Evolutionary conservation across 2,797 vertebrate species (phyloP).

Genomic region (Typhlichthys eigenmanni): DNA sequence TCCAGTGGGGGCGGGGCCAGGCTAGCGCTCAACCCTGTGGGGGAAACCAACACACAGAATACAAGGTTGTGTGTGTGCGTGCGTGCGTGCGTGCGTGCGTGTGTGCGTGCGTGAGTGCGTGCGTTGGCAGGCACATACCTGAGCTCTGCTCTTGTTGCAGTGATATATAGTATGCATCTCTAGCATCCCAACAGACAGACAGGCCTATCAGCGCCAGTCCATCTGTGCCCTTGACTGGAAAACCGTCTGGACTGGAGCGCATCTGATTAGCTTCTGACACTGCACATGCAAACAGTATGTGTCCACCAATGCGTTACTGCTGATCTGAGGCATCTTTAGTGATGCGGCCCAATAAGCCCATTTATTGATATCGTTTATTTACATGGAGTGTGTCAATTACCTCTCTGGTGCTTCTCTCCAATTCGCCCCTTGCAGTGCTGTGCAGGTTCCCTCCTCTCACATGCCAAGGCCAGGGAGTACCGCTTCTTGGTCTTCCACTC

Average conservation of each 20-base stretch:
- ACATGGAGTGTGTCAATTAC: conserved; percentile 66
- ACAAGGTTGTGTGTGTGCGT: background rate
- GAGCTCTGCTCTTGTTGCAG: conserved; percentile 83
- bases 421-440: conserved; percentile 71
- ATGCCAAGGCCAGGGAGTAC: conserved; percentile 88
- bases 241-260: conserved; percentile 71
- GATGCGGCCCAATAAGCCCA: background rate
- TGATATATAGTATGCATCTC: conserved; percentile 93
- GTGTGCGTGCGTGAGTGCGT: background rate
- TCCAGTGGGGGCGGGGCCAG: conserved; percentile 91
- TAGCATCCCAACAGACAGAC: conserved; percentile 93
- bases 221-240: conserved; percentile 79
- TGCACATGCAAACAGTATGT: conserved; percentile 25
- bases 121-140: conserved; percentile 66
- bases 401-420: conserved; percentile 83
- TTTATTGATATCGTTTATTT: background rate
- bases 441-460: conserved; percentile 76
- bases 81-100: background rate
- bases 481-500: conserved; percentile 88
- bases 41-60: conserved; percentile 7
- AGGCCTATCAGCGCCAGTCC: conserved; percentile 84
- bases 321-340: too few species aligned
- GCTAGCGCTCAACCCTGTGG: conserved; percentile 84
- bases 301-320: too few species aligned
- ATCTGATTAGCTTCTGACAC: conserved; percentile 44